Base-by-base conservation (phyloP, 2,888 invertebrate genomes). In the Synergus gifuensis region DNA sequence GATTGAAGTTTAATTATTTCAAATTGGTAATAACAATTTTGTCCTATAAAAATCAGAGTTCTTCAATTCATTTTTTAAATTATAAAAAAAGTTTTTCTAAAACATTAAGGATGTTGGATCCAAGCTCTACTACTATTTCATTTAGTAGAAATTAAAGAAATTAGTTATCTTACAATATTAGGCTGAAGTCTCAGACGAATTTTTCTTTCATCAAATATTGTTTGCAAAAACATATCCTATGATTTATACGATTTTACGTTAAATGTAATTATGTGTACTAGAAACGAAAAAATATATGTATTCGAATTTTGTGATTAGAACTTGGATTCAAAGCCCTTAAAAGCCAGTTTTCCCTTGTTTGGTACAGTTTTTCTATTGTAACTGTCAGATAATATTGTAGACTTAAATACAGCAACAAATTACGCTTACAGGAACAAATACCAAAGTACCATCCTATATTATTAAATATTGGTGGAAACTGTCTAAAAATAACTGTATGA, bases 361-460 rank as follows among this genome's bases (percentile, higher is more conserved):
- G 42, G 18, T 66, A 66, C 18, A 66, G 11, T 44, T 14, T 46
- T 67, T n/a, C 22, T 67, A 46, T 44, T 40, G 42, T 36, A 36
- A 44, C n/a, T 46, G 40, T 67, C 44, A 22, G 42, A 67, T 22
- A 14, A 28, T 28, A 67, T 22, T 60, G 22, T 18, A 22, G 60
- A 60, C 11, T 44, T 67, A 46, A 44, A 14, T 42, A 44, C 67
- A 67, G 44, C n/a, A 67, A 67, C 67, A 67, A 67, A 67, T 67
- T 67, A 67, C 67, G 67, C 67, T 67, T 67, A 67, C 46, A 44
- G 67, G 44, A 67, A 67, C 44, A 46, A 44, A 67, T 67, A 22
- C 44, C 67, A 67, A 67, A 46, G 44, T 44, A 46, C 44, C 67
- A 67, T 66, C 46, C 46, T 67, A 9, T 44, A 46, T 7, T 12